Conservation (phyloP, 2,113 vertebrate genomes). For the Porphyrio hochstetteri region DNA sequence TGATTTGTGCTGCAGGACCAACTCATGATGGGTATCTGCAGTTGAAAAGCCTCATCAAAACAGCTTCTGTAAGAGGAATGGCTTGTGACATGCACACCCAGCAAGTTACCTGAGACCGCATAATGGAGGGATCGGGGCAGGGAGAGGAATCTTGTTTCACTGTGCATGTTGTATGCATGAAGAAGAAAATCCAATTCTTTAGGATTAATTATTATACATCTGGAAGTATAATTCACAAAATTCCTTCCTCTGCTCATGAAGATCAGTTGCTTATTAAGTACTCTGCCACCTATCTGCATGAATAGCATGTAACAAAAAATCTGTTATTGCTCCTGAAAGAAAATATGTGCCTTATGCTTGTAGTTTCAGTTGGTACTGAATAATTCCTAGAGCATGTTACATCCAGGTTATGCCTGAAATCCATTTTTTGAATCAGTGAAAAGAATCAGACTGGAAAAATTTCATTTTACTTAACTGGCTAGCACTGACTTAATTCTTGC, state of each 20-base stretch:
- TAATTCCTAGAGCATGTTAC: not conserved
- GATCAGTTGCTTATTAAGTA: not conserved
- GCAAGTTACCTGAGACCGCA: not conserved
- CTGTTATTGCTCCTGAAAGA: not conserved
- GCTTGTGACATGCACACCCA: not conserved
- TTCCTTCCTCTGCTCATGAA: not conserved
- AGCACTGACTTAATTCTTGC: slow-evolving; percentile 41
- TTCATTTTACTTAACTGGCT: slow-evolving; percentile 36
- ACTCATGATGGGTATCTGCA: not conserved
- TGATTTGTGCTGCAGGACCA: not conserved
- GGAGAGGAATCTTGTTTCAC: not conserved
- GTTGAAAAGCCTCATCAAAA: not conserved
- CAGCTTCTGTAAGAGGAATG: not conserved
- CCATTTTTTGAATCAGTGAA: slow-evolving; percentile 39
- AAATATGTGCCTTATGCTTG: not conserved
- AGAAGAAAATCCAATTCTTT: not conserved
- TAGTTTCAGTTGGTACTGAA: not conserved
- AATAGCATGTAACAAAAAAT: not conserved
- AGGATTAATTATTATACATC: not conserved
- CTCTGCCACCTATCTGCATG: not conserved
- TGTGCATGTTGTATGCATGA: not conserved
- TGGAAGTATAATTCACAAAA: not conserved
- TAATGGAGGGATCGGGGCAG: not conserved
- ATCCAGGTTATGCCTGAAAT: slow-evolving; percentile 5
- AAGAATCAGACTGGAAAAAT: slow-evolving; percentile 55